Evolutionary conservation across 2,888 invertebrate genomes (phyloP), one percentile per base, ranked within the genome.

Genomic region (Trachelus troglodyta): DNA sequence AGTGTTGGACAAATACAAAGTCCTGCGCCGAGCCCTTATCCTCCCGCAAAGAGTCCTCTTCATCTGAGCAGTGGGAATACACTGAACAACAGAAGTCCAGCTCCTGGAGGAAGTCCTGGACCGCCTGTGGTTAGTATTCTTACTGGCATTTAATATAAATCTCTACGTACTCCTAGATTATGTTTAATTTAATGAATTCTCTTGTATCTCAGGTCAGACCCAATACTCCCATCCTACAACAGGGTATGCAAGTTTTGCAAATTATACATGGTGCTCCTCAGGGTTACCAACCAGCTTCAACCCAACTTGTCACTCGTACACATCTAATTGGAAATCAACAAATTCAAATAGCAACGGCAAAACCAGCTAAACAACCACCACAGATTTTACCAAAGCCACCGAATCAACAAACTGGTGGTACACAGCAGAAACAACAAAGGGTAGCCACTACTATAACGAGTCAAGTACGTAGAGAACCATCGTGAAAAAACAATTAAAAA

Each of bases 321-420:
- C 91, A 91, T 80, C 82, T 91, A 11, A 90, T 91, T 85, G 91
- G 91, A 73, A 91, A 91, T 85, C 92, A 91, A 78, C 91, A 91
- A 86, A 91, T 91, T 79, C 91, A 91, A 87, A 91, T 91, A 73
- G 88, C 90, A 30, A 86, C 89, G 33, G 84, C 88, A 23, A 92
- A 92, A 79, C 88, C 92, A 37, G 88, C 91, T 73, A 92, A 93
- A 87, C 92, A 93, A 80, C 94, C 94, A 4, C 94, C 94, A 68
- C 94, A 94, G 89, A 94, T 94, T 85, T 92, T 94, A 87, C 94
- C 94, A 69, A 94, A 94, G 90, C 94, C 94, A 73, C 89, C 92
- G n/a, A 90, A 90, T 85, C 91, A 91, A 73, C 90, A 90, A 81
- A 81, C 86, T 15, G 85, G 85, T 73, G 84, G 86, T 71, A 84